Percentiles rank a stretch among this genome's conserved stretches.
These are phyloP conservation scores for Boloria euphrosyne DNA, from an alignment of 2,888 invertebrate genomes.

Conservation along the genomic window DNA sequence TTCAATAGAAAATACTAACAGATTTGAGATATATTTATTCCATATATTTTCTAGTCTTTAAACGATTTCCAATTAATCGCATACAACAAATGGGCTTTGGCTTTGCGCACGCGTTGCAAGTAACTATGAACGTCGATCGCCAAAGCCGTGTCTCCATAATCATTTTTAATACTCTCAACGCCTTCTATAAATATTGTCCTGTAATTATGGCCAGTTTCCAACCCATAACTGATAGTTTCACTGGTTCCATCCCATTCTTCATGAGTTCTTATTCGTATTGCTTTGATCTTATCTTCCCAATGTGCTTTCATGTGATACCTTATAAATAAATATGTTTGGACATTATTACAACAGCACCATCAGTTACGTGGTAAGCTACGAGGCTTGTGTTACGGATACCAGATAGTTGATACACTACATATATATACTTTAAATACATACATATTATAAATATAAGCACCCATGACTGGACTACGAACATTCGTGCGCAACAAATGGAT, in stretches of 20 bases:
- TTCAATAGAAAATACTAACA: background rate
- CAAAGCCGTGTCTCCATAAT: constrained; percentile 57
- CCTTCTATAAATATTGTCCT: constrained; percentile 66
- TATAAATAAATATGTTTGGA: no score
- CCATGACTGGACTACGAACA: no score
- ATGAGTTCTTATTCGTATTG: constrained; percentile 55
- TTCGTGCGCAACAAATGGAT: no score
- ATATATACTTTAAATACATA: no score
- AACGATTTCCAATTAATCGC: constrained; percentile 64
- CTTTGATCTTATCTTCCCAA: constrained; percentile 53
- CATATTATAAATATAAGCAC: no score
- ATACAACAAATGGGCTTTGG: constrained; percentile 55
- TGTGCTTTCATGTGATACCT: constrained; percentile 56
- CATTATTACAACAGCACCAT: no score
- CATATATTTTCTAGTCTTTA: constrained; percentile 43
- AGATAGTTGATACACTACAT: no score
- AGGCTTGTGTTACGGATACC: no score
- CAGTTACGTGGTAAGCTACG: no score
- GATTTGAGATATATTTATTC: background rate
- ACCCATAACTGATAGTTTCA: constrained; percentile 56
- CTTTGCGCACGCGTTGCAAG: constrained; percentile 48
- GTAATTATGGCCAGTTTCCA: constrained; percentile 66
- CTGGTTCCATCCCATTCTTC: constrained; percentile 69
- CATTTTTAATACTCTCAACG: constrained; percentile 63
- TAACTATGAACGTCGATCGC: constrained; percentile 67